These are phyloP conservation scores for Brachionus paranguensis DNA, from an alignment of 1,140 invertebrate genomes.

Conservation along the genomic window DNA sequence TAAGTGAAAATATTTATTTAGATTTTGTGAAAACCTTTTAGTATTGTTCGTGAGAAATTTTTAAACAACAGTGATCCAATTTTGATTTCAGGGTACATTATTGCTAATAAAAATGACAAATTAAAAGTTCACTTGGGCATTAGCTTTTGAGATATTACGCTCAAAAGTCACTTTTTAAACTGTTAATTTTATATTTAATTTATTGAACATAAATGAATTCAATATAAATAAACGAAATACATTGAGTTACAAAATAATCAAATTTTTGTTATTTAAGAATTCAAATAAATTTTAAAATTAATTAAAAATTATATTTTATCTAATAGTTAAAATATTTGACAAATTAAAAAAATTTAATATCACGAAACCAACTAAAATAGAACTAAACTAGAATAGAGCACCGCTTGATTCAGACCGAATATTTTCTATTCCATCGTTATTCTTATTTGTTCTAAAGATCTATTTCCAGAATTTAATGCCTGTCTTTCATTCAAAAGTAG, in stretches of 20 bases:
- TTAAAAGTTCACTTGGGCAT: not conserved
- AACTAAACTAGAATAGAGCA: not conserved
- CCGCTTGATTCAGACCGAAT: not conserved
- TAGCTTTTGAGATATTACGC: constrained; percentile 5
- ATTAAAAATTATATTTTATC: not conserved
- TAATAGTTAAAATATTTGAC: not conserved
- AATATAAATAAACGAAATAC: not conserved
- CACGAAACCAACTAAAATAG: not conserved
- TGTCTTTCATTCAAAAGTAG: not conserved
- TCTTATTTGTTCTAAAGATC: not conserved
- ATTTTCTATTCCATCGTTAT: not conserved
- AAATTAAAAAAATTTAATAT: not conserved
- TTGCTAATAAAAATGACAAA: not conserved
- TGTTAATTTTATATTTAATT: not conserved
- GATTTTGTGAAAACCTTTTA: not conserved
- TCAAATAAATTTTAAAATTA: not conserved
- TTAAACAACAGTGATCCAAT: not conserved
- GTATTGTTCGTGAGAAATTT: not conserved
- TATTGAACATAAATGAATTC: not conserved
- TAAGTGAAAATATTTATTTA: not conserved
- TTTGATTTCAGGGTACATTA: not conserved
- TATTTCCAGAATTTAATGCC: not conserved
- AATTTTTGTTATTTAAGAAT: not conserved
- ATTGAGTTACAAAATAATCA: not conserved
- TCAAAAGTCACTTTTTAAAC: not conserved